Conservation (phyloP, 2,888 invertebrate genomes). For the Iphiclides podalirius region DNA sequence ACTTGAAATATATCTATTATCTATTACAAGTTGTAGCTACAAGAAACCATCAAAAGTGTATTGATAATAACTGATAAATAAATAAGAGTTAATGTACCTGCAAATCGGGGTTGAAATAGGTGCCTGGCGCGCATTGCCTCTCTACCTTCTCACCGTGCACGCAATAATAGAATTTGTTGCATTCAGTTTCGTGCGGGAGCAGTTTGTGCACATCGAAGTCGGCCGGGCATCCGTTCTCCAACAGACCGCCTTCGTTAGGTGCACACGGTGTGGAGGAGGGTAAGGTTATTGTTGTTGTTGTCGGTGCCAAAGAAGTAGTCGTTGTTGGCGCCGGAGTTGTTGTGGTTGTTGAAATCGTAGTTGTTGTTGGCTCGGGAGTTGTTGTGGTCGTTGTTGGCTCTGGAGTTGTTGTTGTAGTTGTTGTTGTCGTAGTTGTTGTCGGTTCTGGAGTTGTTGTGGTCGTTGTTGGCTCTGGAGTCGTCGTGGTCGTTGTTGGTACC, state of each 20-base stretch:
- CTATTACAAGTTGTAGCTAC: too few relatives aligned
- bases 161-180: constrained; percentile 43
- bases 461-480: constrained; percentile 1
- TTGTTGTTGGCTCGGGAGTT: not conserved
- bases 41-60: too few relatives aligned
- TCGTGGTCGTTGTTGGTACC: constrained; percentile 4
- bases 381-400: not conserved
- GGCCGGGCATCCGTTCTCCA: constrained; percentile 36
- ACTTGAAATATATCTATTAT: too few relatives aligned
- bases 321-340: not conserved
- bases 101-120: constrained; percentile 33
- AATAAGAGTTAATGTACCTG: too few relatives aligned
- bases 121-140: constrained; percentile 27
- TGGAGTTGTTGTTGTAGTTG: constrained; percentile 1
- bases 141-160: constrained; percentile 31
- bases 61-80: too few relatives aligned
- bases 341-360: constrained; percentile 4
- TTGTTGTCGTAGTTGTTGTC: not conserved
- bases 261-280: not conserved
- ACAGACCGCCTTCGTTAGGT: constrained; percentile 18
- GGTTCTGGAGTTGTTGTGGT: not conserved
- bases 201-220: constrained; percentile 32
- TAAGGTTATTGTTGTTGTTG: constrained; percentile 1
- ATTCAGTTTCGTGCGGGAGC: constrained; percentile 39
- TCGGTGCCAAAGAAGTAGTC: not conserved